Base-by-base conservation (phyloP, 2,113 vertebrate species). In the Sinocyclocheilus rhinocerous region DNA sequence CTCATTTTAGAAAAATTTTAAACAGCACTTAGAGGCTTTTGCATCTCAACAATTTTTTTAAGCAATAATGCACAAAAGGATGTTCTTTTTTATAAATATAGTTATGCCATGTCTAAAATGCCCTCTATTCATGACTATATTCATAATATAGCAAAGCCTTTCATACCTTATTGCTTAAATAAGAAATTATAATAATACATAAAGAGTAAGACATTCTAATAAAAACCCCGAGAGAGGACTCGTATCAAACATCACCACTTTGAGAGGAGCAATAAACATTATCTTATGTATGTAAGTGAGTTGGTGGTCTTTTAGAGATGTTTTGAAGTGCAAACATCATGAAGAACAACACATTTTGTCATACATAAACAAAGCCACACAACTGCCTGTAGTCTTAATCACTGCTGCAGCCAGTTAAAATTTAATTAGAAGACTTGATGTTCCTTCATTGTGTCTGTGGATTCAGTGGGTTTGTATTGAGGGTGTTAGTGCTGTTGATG, bases 401-500 rank as follows among this genome's bases (percentile, higher is more conserved):
- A 16, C 22, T 75, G 42, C 22, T 24, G 12, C 13, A 48, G 42
- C 72, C 72, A 48, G 11, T 48, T 24, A 0, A 24, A 48, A 75
- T 26, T 15, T 15, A 16, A 76, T 48, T 48, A 24, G 42, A 76
- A 76, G 72, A 75, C 39, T 75, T 11, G 9, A 7, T 42, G 42
- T 42, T 42, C 42, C 42, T 9, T 42, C 42, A 42, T 42, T 42
- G 42, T 4, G 42, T 42, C 6, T 42, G 42, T 10, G 9, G 20
- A 13, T 59, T 80, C 42, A 76, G 18, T 72, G 36, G 36, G 36
- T 42, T 72, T 72, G 42, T 42, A 78, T 29, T 33, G 50, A 13
- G 76, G 42, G 24, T 57, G 29, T 78, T 78, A 57, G 76, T 29
- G 11, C 72, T 78, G 76, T 78, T 67, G 63, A 52, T 70, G 63